phyloP scores from a whole-genome alignment of 2,797 vertebrate genomes.

The Bradypus variegatus region DNA sequence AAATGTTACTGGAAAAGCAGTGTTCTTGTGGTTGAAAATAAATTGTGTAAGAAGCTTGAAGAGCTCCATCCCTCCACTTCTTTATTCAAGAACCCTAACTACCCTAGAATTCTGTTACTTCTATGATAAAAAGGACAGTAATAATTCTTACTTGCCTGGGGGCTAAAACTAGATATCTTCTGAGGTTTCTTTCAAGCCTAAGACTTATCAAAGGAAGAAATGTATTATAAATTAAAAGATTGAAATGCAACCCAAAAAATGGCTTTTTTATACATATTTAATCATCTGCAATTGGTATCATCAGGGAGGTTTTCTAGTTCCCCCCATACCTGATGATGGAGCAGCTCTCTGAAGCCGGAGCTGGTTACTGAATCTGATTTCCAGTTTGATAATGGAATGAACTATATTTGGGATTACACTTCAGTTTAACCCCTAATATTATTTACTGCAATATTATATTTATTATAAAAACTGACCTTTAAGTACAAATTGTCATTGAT shows the following conservation, averaged over 20 bases:
- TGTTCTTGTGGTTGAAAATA: not conserved
- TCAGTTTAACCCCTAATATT: not conserved
- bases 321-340: not conserved
- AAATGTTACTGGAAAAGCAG: not conserved
- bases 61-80: not conserved
- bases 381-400: constrained; percentile 13
- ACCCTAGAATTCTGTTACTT: not conserved
- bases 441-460: not conserved
- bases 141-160: not conserved
- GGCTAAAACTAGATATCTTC: not conserved
- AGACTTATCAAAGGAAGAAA: not conserved
- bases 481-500: not conserved
- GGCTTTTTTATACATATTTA: not conserved
- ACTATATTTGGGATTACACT: not conserved
- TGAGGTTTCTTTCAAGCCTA: not conserved
- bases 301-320: not conserved
- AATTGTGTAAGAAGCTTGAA: not conserved
- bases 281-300: not conserved
- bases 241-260: not conserved
- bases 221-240: not conserved
- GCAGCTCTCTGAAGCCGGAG: not conserved
- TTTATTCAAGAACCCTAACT: not conserved
- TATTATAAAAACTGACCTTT: constrained; percentile 6
- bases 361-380: not conserved
- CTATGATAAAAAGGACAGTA: not conserved